A percentile compares a stretch with the other conserved stretches of the same genome.
These are phyloP conservation scores for Cephus sareptanus DNA, from an alignment of 2,888 invertebrate species.

Conservation along the genomic window DNA sequence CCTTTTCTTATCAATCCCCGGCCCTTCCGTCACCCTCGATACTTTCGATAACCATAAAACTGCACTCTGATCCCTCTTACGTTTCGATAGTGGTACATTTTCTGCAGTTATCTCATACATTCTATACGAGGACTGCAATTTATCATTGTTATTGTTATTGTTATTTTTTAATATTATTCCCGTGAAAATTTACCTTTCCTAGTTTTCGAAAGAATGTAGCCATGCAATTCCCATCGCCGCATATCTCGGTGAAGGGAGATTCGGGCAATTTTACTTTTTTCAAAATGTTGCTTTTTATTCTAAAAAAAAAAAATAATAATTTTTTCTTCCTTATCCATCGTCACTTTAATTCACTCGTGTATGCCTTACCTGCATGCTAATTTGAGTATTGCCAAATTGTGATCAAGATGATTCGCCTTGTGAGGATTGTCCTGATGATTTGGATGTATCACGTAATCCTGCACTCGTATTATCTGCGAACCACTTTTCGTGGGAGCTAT, in stretches of 20 bases:
- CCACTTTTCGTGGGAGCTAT: constrained; percentile 29
- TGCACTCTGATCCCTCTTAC: constrained; percentile 20
- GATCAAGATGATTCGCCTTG: constrained; percentile 19
- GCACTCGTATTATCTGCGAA: constrained; percentile 38
- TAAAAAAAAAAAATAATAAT: background rate
- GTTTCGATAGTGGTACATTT: constrained; percentile 20
- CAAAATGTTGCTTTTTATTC: constrained; percentile 18
- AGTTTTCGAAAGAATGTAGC: constrained; percentile 33
- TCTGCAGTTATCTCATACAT: constrained; percentile 33
- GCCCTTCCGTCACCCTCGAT: background rate
- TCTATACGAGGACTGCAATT: constrained; percentile 23
- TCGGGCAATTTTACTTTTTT: constrained; percentile 33
- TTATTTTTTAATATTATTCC: background rate
- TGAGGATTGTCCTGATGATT: constrained; percentile 30
- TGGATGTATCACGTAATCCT: constrained; percentile 36
- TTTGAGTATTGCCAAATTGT: constrained; percentile 41
- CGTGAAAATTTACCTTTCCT: constrained; percentile 22
- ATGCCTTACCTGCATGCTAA: constrained; percentile 34
- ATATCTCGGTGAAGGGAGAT: constrained; percentile 29
- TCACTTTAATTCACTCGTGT: background rate
- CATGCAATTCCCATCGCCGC: constrained; percentile 32
- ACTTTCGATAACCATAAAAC: background rate
- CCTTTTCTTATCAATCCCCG: background rate
- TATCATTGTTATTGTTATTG: background rate
- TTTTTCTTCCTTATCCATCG: constrained; percentile 8